Percentiles rank a stretch among this genome's conserved stretches.
Conservation (phyloP, 2,888 invertebrate genomes). For the Metacarcinus magister region DNA sequence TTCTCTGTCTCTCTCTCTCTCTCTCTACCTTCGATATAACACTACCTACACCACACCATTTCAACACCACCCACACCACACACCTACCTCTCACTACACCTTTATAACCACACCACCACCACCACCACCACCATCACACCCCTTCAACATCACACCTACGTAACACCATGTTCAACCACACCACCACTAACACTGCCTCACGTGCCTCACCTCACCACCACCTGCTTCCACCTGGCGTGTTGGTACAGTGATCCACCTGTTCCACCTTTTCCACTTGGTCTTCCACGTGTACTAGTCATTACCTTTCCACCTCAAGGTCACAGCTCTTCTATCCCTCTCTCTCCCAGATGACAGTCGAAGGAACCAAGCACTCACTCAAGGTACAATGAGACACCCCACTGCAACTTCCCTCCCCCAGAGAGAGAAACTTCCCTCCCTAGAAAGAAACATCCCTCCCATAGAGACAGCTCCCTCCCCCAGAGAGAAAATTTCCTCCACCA, state of each 20-base stretch:
- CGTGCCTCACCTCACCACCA: neutral
- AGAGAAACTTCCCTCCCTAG: neutral
- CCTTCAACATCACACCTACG: too few relatives aligned
- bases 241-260: neutral
- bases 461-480: neutral
- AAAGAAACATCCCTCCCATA: neutral
- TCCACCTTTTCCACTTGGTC: neutral
- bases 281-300: neutral
- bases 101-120: too few relatives aligned
- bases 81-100: too few relatives aligned
- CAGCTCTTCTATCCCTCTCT: neutral
- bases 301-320: neutral
- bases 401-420: neutral
- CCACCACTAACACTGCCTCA: too few relatives aligned
- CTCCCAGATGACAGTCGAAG: constrained; percentile 54
- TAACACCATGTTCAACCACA: too few relatives aligned
- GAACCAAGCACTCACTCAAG: constrained; percentile 57
- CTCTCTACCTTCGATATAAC: neutral
- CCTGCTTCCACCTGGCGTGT: too few relatives aligned
- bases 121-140: too few relatives aligned
- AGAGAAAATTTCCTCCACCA: neutral
- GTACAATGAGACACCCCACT: neutral
- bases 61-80: neutral
- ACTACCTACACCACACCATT: neutral
- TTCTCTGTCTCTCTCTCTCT: neutral